These are phyloP conservation scores for Pteropus rufus DNA, from an alignment of 2,797 vertebrate genomes.

Conservation along the genomic window DNA sequence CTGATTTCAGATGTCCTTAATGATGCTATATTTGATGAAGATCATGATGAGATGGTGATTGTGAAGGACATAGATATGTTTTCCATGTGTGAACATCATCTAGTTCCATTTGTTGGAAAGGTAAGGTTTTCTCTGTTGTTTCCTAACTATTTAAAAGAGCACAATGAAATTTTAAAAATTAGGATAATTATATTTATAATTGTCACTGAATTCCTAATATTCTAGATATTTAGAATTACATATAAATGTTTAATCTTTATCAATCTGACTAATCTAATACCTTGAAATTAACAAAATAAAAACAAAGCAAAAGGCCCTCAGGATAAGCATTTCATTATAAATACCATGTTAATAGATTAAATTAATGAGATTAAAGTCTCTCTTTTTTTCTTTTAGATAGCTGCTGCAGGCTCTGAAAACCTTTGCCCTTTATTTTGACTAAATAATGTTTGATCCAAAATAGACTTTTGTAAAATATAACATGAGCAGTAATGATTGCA, in stretches of 20 bases:
- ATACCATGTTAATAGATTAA: slow-evolving; percentile 64
- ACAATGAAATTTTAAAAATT: background rate
- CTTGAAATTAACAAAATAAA: slow-evolving; percentile 56
- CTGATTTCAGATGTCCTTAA: slow-evolving; percentile 92
- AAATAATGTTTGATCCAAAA: background rate
- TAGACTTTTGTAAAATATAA: background rate
- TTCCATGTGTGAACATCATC: slow-evolving; percentile 99
- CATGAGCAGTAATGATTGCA: background rate
- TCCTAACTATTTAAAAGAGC: slow-evolving; percentile 17
- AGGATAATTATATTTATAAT: slow-evolving; percentile 10
- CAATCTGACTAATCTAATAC: slow-evolving; percentile 78
- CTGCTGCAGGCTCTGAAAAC: slow-evolving; percentile 1
- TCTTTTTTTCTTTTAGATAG: background rate
- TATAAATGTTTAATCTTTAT: slow-evolving; percentile 73
- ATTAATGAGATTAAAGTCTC: slow-evolving; percentile 30
- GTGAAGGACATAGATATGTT: slow-evolving; percentile 99
- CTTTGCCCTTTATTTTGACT: slow-evolving; percentile 50
- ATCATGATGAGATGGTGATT: slow-evolving; percentile 99
- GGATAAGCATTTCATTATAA: slow-evolving; percentile 75
- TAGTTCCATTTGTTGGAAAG: slow-evolving; percentile 97
- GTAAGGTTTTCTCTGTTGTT: slow-evolving; percentile 85
- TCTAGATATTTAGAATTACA: slow-evolving; percentile 46
- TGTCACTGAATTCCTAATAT: slow-evolving; percentile 54
- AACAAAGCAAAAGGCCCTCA: slow-evolving; percentile 57
- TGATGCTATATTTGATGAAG: slow-evolving; percentile 98